phyloP scores from a whole-genome alignment of 2,113 vertebrate genomes.

The Myrmophylax atrothorax region DNA sequence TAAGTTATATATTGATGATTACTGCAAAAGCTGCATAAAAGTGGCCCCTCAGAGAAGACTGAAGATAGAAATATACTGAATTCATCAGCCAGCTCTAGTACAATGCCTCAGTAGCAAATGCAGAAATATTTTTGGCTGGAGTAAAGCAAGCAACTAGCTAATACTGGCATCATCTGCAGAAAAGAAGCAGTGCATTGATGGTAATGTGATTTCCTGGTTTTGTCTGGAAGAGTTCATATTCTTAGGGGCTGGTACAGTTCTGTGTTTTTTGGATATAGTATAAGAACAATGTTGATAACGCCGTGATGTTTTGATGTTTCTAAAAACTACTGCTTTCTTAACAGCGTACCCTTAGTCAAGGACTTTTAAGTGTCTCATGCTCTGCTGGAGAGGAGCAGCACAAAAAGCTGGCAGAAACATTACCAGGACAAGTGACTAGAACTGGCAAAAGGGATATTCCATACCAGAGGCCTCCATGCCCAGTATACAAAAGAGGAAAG shows the following conservation, averaged over 20 bases:
- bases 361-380: neutral
- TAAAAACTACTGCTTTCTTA: neutral
- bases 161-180: neutral
- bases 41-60: neutral
- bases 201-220: neutral
- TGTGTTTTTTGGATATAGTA: neutral
- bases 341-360: neutral
- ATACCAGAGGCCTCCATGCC: neutral
- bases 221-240: neutral
- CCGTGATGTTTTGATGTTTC: neutral
- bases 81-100: neutral
- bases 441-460: fast-evolving
- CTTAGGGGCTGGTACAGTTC: neutral
- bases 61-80: neutral
- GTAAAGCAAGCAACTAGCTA: neutral
- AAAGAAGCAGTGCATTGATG: neutral
- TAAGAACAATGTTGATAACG: neutral
- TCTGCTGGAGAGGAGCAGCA: neutral
- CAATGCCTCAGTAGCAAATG: neutral
- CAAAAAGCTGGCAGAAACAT: neutral
- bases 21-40: neutral
- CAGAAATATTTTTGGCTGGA: neutral
- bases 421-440: neutral
- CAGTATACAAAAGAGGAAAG: no score
- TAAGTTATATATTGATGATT: neutral